Evolutionary conservation across 64 coral and sea anemone species (phyloP).

Genomic region (Dendrophyllia cribrosa): DNA sequence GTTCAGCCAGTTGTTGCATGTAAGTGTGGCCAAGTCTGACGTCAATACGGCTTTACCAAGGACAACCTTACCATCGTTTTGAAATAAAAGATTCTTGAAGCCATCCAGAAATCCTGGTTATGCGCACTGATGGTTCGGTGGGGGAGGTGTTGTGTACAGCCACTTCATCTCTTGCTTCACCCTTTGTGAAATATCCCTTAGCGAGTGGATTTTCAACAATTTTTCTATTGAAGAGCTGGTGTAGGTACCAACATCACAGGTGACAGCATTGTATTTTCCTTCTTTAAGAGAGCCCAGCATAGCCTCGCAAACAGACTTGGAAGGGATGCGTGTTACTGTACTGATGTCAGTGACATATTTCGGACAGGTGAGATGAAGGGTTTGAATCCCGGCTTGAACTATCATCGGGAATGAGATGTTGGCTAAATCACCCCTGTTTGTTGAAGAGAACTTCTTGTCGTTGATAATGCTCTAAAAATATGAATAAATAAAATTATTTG

Average conservation of each 20-base stretch:
- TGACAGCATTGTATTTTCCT: conserved; percentile 43
- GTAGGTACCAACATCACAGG: conserved; percentile 56
- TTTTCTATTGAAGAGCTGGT: conserved; percentile 29
- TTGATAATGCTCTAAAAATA: conserved; percentile 25
- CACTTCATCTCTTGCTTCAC: conserved; percentile 40
- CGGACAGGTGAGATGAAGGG: conserved; percentile 15
- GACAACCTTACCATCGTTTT: background rate
- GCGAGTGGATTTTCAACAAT: conserved; percentile 51
- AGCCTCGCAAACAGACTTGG: conserved; percentile 41
- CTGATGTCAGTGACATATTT: conserved; percentile 46
- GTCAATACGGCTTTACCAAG: background rate
- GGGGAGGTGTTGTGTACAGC: conserved; percentile 10
- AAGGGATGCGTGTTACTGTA: conserved; percentile 46
- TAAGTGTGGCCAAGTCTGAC: background rate
- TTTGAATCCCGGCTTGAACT: conserved; percentile 2
- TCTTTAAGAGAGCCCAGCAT: conserved; percentile 11
- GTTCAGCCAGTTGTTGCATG: background rate
- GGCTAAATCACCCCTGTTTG: conserved; percentile 27
- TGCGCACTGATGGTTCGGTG: conserved; percentile 29
- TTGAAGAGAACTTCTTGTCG: conserved; percentile 20
- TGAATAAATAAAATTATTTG: too few relatives aligned
- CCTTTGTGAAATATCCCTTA: conserved; percentile 34
- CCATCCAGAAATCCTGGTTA: conserved; percentile 14
- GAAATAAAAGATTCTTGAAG: conserved; percentile 15
- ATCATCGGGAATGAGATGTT: conserved; percentile 23